A percentile compares a stretch with the other conserved stretches of the same genome.
phyloP scores from a whole-genome alignment of 2,888 invertebrate genomes.

The Coremacera marginata region DNA sequence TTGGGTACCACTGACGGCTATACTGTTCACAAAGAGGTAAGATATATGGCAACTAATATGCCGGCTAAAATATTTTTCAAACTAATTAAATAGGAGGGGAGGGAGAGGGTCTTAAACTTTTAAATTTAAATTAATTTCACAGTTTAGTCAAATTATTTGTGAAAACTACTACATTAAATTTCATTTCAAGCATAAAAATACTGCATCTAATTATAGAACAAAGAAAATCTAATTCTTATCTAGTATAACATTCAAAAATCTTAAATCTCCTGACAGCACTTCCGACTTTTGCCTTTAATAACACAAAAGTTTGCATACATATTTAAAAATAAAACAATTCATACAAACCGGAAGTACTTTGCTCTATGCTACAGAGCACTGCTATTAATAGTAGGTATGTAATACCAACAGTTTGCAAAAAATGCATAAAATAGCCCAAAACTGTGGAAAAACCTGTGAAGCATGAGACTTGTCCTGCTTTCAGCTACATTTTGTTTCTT shows the following conservation, averaged over 20 bases:
- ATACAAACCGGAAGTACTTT: constrained; percentile 5
- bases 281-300: neutral
- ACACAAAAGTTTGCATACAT: neutral
- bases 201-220: neutral
- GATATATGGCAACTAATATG: constrained; percentile 13
- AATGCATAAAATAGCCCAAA: neutral
- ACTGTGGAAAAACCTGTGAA: neutral
- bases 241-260: neutral
- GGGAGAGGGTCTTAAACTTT: neutral
- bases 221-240: neutral
- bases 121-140: neutral
- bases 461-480: neutral
- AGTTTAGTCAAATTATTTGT: neutral
- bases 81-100: neutral
- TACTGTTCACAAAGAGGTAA: constrained; percentile 67
- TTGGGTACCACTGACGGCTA: constrained; percentile 60
- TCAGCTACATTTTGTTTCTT: neutral
- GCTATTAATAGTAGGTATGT: neutral
- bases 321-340: constrained; percentile 1
- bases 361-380: neutral
- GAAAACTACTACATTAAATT: neutral
- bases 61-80: no score
- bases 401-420: neutral
- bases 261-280: neutral
- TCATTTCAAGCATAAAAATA: neutral